Conservation (phyloP, 2,113 vertebrate genomes). For the Myxocyprinus asiaticus region DNA sequence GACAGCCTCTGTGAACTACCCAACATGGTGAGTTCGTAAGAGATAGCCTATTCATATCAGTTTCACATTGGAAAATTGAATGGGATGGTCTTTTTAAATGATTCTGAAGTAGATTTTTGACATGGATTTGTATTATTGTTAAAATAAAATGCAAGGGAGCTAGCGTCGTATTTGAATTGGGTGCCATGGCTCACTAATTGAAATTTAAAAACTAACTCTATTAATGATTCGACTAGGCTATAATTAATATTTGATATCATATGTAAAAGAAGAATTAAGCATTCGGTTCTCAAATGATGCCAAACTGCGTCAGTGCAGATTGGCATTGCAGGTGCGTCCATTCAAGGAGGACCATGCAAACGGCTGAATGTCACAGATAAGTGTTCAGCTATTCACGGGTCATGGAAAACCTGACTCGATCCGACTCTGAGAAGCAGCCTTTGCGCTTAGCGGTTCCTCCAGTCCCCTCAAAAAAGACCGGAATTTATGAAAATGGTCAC, state of each 20-base stretch:
- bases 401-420: conserved; percentile 77
- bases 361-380: conserved; percentile 62
- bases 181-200: too few relatives aligned
- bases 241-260: not conserved
- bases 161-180: not conserved
- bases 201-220: too few relatives aligned
- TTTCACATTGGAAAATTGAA: too few relatives aligned
- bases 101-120: not conserved
- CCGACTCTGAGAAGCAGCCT: conserved; percentile 70
- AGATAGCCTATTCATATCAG: too few relatives aligned
- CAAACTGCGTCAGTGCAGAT: conserved; percentile 75
- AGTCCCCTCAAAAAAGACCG: conserved; percentile 68
- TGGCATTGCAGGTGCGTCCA: conserved; percentile 69
- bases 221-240: too few relatives aligned
- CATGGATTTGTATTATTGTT: not conserved
- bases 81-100: too few relatives aligned
- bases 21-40: conserved; percentile 10
- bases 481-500: conserved; percentile 70
- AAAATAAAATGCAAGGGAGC: not conserved
- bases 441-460: conserved; percentile 65
- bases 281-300: conserved; percentile 52
- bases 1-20: conserved; percentile 17
- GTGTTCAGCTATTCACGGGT: conserved; percentile 59
- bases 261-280: not conserved
- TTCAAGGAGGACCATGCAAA: conserved; percentile 70